Evolutionary conservation across 2,797 vertebrate species (phyloP).

Genomic region (Ciconia nigra): DNA sequence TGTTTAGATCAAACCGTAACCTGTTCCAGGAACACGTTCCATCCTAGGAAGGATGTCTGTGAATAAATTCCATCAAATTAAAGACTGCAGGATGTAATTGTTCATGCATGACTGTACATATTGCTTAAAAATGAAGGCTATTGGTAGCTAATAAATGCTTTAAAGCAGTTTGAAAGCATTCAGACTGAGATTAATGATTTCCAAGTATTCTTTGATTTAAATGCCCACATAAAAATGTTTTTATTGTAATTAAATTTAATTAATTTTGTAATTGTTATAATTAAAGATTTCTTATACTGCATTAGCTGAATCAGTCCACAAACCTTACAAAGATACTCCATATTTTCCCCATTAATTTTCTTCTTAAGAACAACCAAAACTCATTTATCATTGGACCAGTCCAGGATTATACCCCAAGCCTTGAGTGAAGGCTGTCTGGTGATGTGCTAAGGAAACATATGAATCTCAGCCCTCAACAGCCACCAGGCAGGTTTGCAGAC

Average conservation of each 20-base stretch:
- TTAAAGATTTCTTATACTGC: background rate
- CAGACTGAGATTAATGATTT: background rate
- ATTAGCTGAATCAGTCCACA: background rate
- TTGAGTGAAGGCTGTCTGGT: background rate
- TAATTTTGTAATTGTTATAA: background rate
- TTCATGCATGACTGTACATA: background rate
- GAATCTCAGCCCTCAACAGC: background rate
- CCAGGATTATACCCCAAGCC: background rate
- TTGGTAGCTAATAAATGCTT: background rate
- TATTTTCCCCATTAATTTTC: background rate
- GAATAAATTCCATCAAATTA: constrained; percentile 34
- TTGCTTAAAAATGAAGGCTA: background rate
- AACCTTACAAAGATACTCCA: background rate
- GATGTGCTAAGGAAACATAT: background rate
- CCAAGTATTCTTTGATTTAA: background rate
- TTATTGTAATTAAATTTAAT: background rate
- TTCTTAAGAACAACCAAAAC: background rate
- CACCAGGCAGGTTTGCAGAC: background rate
- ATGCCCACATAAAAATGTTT: background rate
- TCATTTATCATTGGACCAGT: background rate
- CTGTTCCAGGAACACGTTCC: background rate
- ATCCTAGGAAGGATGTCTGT: background rate
- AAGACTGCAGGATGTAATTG: background rate
- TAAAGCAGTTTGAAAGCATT: background rate
- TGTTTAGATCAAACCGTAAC: background rate